These are phyloP conservation scores for Campopleginae sp. DNA, from an alignment of 2,888 invertebrate genomes.

Conservation along the genomic window DNA sequence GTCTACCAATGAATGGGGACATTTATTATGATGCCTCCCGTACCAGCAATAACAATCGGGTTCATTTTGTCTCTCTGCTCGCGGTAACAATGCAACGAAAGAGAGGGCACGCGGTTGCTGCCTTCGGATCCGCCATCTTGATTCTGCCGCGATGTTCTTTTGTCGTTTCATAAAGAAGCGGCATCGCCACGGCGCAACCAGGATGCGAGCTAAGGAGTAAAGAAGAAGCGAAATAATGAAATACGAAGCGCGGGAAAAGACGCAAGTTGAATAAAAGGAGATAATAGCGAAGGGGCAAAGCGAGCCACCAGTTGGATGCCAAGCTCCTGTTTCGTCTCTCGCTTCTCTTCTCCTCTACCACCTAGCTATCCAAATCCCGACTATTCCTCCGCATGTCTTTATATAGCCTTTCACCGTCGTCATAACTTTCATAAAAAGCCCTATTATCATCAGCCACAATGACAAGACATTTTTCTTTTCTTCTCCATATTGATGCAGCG, in stretches of 20 bases:
- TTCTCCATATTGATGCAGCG: no score
- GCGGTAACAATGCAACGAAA: conserved; percentile 79
- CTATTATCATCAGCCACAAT: neutral
- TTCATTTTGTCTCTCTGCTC: conserved; percentile 83
- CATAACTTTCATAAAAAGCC: neutral
- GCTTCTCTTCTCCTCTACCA: conserved; percentile 20
- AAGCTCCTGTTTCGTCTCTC: conserved; percentile 24
- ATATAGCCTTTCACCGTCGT: neutral
- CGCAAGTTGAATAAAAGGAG: conserved; percentile 59
- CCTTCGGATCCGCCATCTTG: conserved; percentile 81
- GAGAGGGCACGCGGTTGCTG: conserved; percentile 69
- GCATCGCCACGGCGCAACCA: no score
- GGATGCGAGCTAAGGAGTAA: conserved; percentile 6
- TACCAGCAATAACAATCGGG: conserved; percentile 83
- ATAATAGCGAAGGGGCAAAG: conserved; percentile 31
- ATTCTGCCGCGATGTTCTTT: conserved; percentile 82
- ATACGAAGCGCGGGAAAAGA: conserved; percentile 30
- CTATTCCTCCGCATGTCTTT: neutral
- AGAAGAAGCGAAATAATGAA: conserved; percentile 40
- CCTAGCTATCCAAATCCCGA: neutral
- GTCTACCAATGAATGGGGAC: conserved; percentile 82
- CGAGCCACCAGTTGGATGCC: conserved; percentile 55
- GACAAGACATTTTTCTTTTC: no score
- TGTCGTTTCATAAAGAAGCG: conserved; percentile 80
- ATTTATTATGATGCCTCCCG: conserved; percentile 83